Percentiles rank a stretch among this genome's conserved stretches.
Evolutionary conservation across 2,113 vertebrate species (phyloP).

Genomic region (Cygnus atratus): DNA sequence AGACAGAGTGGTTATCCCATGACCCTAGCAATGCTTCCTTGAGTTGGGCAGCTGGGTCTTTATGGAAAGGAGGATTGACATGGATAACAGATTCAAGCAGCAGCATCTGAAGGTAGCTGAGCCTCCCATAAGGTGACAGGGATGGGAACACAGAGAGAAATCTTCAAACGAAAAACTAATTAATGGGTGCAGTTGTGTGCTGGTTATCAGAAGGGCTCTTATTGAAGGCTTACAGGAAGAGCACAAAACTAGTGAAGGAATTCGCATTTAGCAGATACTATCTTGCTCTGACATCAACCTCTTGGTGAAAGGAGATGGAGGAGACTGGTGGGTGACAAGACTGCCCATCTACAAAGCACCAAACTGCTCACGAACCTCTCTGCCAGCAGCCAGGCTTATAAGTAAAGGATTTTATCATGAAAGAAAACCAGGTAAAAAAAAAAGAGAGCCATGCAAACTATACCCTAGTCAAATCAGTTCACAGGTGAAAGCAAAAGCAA

Average conservation of each 20-base stretch:
- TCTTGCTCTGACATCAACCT: not conserved
- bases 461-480: not conserved
- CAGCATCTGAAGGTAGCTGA: not conserved
- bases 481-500: not conserved
- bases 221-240: conserved; percentile 25
- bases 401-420: not conserved
- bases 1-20: not conserved
- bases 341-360: not conserved
- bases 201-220: conserved; percentile 9
- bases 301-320: not conserved
- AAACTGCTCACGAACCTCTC: not conserved
- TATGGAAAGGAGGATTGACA: fast-evolving
- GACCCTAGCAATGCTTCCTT: not conserved
- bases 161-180: conserved; percentile 24
- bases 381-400: not conserved
- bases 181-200: not conserved
- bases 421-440: not conserved
- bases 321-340: not conserved
- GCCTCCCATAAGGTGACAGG: not conserved
- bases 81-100: not conserved
- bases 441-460: not conserved
- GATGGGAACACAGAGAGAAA: not conserved
- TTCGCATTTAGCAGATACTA: not conserved
- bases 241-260: not conserved
- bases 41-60: not conserved